Evolutionary conservation across 2,888 invertebrate genomes (phyloP).

Genomic region (Noctuana brunneofusca): DNA sequence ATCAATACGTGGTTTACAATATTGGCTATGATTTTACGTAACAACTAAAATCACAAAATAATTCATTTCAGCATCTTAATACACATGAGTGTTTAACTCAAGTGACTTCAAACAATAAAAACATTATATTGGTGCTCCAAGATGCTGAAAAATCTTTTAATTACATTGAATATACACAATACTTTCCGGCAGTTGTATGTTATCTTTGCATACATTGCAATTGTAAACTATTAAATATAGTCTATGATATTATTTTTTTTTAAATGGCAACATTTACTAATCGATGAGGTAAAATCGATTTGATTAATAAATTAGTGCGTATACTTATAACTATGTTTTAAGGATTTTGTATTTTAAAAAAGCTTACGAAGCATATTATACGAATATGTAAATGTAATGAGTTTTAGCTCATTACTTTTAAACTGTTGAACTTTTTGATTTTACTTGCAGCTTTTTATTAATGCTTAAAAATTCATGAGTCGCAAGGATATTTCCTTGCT

Average conservation of each 20-base stretch:
- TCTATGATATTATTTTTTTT: conserved; percentile 35
- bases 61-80: not conserved
- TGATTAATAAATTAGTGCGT: not conserved
- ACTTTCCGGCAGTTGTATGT: conserved; percentile 26
- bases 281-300: conserved; percentile 16
- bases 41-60: conserved; percentile 7
- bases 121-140: not conserved
- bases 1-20: conserved; percentile 44
- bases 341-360: too few relatives aligned
- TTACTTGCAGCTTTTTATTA: too few relatives aligned
- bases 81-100: not conserved
- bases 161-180: conserved; percentile 1
- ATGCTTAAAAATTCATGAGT: too few relatives aligned
- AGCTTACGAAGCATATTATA: too few relatives aligned
- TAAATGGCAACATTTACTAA: conserved; percentile 28
- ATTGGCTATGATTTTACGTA: conserved; percentile 41
- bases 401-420: too few relatives aligned
- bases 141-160: not conserved
- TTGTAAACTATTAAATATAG: not conserved
- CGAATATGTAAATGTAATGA: too few relatives aligned
- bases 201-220: not conserved
- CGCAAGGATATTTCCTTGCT: too few relatives aligned
- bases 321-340: too few relatives aligned
- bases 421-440: too few relatives aligned
- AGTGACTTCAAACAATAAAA: not conserved